Percentiles rank a stretch among this genome's conserved stretches.
Conservation (phyloP, 2,113 vertebrate genomes). For the Xenus cinereus region DNA sequence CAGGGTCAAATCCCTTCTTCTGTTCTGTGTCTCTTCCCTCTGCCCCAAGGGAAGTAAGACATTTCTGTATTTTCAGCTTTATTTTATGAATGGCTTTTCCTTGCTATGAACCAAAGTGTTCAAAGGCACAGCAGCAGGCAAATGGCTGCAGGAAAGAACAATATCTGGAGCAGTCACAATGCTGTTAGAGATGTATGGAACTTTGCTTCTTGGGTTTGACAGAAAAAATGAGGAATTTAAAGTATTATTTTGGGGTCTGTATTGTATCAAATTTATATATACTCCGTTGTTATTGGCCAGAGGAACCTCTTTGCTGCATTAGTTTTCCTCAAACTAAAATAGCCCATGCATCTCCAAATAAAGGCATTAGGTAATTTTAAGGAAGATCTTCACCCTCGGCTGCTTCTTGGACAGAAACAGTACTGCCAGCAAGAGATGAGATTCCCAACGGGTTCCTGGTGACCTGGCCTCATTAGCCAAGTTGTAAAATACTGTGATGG, state of each 20-base stretch:
- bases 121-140: neutral
- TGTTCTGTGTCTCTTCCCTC: neutral
- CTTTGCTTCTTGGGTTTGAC: neutral
- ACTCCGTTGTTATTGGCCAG: neutral
- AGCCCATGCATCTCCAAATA: neutral
- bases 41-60: neutral
- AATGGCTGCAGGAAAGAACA: neutral
- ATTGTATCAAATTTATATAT: neutral
- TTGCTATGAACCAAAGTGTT: neutral
- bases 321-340: neutral
- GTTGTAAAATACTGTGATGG: neutral
- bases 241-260: neutral
- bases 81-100: neutral
- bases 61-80: slow-evolving; percentile 2
- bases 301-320: neutral
- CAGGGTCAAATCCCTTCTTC: neutral
- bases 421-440: neutral
- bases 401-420: neutral
- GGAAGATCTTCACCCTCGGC: neutral
- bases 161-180: neutral
- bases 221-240: neutral
- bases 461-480: slow-evolving; percentile 24
- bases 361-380: neutral
- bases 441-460: neutral
- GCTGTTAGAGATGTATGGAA: neutral